Conservation (phyloP, 1,140 invertebrate genomes). For the Apis dorsata region DNA sequence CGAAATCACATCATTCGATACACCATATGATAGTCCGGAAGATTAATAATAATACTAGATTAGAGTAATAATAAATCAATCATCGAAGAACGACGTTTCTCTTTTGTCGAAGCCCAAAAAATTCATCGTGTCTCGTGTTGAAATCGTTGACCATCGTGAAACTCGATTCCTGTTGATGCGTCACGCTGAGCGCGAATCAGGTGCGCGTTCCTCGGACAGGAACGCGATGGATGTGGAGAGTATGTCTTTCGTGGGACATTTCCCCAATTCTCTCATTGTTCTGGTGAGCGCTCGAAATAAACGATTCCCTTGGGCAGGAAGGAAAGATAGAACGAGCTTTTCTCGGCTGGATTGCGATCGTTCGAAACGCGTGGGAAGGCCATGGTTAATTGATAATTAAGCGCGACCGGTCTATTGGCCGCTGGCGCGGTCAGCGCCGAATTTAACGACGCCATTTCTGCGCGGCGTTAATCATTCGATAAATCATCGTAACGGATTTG, state of each 20-base stretch:
- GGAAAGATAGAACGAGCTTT: background rate
- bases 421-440: conserved; percentile 14
- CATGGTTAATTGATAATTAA: conserved; percentile 66
- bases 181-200: conserved; percentile 47
- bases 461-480: conserved; percentile 45
- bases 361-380: conserved; percentile 54
- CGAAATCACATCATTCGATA: too few species aligned
- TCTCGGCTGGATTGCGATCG: conserved; percentile 32
- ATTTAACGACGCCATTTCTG: conserved; percentile 56
- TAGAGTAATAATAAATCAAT: conserved; percentile 24
- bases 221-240: conserved; percentile 24
- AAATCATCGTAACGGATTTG: conserved; percentile 58
- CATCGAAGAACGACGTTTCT: background rate
- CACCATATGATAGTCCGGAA: background rate
- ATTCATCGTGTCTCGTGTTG: background rate
- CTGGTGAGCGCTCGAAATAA: conserved; percentile 57
- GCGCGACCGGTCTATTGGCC: conserved; percentile 34
- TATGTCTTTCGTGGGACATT: conserved; percentile 61
- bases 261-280: conserved; percentile 72
- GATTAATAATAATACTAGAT: too few species aligned
- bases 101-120: background rate
- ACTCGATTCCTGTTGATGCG: conserved; percentile 25
- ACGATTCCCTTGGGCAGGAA: conserved; percentile 16
- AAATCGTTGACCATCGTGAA: conserved; percentile 18
- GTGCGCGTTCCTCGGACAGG: conserved; percentile 37